phyloP scores from a whole-genome alignment of 2,113 vertebrate species.

The Terrapene triunguis region DNA sequence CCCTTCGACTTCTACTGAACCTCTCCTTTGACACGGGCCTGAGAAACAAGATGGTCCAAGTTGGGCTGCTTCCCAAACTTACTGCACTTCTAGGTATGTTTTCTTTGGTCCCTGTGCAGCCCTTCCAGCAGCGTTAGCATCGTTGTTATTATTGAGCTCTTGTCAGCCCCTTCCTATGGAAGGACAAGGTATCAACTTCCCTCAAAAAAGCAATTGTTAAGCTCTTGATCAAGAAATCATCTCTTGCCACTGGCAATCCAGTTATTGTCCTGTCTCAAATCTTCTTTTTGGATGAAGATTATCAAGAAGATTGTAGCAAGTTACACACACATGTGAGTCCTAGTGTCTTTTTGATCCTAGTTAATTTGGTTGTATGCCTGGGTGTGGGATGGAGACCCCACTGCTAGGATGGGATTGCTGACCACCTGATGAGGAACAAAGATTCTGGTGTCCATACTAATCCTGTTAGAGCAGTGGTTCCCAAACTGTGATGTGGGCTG shows the following conservation, averaged over 20 bases:
- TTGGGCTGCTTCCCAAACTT: slow-evolving; percentile 91
- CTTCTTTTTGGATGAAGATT: background rate
- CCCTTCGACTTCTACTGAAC: slow-evolving; percentile 90
- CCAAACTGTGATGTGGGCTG: too few relatives aligned
- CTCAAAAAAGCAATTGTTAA: background rate
- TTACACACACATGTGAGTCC: background rate
- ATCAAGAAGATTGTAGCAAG: background rate
- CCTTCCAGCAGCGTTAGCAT: background rate
- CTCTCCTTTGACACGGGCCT: slow-evolving; percentile 93
- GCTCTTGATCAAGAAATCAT: background rate
- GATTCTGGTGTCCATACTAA: background rate
- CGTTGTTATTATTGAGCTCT: background rate
- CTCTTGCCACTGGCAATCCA: background rate
- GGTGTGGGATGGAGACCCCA: background rate
- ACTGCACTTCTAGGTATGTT: slow-evolving; percentile 88
- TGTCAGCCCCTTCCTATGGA: background rate
- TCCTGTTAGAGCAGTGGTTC: background rate
- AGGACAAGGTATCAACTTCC: background rate
- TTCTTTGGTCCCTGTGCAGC: background rate
- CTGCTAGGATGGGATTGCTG: background rate
- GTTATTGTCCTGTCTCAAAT: background rate
- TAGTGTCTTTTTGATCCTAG: background rate
- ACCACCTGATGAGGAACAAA: background rate
- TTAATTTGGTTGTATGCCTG: background rate
- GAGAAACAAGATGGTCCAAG: slow-evolving; percentile 93